A percentile compares a stretch with the other conserved stretches of the same genome.
These are phyloP conservation scores for Spilogale gracilis DNA, from an alignment of 2,113 vertebrate genomes.

Conservation along the genomic window DNA sequence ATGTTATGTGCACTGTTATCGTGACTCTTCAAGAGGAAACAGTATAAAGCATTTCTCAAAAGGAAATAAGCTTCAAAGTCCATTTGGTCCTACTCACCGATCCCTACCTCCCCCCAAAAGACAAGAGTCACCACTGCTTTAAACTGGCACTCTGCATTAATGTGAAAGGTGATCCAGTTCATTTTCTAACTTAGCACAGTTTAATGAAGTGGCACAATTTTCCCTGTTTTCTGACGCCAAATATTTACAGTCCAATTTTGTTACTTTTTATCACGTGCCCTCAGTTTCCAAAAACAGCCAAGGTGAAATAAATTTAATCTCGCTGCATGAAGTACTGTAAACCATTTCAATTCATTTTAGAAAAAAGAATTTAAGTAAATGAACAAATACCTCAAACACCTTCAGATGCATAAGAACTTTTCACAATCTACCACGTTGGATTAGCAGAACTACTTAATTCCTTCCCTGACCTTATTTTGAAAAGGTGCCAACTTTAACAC, in stretches of 20 bases:
- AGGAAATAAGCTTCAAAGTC: background rate
- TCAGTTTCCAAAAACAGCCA: conserved; percentile 61
- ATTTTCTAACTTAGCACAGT: conserved; percentile 38
- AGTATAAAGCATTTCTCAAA: conserved; percentile 14
- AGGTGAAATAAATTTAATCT: conserved; percentile 56
- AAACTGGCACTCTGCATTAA: background rate
- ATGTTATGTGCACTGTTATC: background rate
- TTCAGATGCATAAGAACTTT: conserved; percentile 22
- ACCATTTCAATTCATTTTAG: conserved; percentile 50
- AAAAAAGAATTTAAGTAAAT: conserved; percentile 41
- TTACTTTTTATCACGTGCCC: conserved; percentile 7
- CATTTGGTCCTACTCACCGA: background rate
- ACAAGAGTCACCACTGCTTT: background rate
- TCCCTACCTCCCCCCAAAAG: background rate
- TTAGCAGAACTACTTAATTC: conserved; percentile 39
- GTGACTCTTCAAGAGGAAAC: background rate
- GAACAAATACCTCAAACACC: conserved; percentile 16
- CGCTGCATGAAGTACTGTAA: conserved; percentile 1
- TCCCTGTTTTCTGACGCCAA: conserved; percentile 46
- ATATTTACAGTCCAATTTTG: conserved; percentile 16
- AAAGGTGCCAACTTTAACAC: conserved; percentile 34
- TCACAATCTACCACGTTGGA: background rate
- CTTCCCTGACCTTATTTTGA: conserved; percentile 42
- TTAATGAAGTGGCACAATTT: background rate
- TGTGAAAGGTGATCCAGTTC: background rate